phyloP scores from a whole-genome alignment of 2,888 invertebrate genomes.

The Tortricodes alternella region DNA sequence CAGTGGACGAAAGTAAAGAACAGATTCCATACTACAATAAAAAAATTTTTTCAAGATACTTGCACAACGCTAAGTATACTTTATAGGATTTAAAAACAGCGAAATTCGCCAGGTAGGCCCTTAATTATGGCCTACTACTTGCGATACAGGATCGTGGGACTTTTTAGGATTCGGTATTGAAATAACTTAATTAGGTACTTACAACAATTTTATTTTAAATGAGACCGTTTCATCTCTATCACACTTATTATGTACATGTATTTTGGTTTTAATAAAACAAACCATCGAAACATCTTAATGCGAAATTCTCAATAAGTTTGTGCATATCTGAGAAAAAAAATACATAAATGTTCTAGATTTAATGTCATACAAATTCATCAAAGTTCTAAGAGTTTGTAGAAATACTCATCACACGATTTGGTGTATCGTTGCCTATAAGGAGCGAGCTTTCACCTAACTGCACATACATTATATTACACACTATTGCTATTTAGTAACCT shows the following conservation, averaged over 20 bases:
- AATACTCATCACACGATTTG: slow-evolving; percentile 66
- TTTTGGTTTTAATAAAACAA: slow-evolving; percentile 81
- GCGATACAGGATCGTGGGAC: background rate
- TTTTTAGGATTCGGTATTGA: slow-evolving; percentile 18
- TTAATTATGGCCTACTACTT: background rate
- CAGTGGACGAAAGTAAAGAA: too few species aligned
- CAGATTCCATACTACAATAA: too few species aligned
- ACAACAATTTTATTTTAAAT: slow-evolving; percentile 82
- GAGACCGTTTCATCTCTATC: slow-evolving; percentile 82
- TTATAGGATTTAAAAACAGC: too few species aligned
- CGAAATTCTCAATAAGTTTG: slow-evolving; percentile 77
- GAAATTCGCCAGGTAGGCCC: background rate
- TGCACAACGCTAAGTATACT: too few species aligned
- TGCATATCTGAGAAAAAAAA: slow-evolving; percentile 75
- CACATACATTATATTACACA: slow-evolving; percentile 50
- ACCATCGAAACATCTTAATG: slow-evolving; percentile 74
- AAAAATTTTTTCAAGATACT: too few species aligned
- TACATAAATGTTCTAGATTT: slow-evolving; percentile 64
- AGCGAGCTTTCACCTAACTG: slow-evolving; percentile 47
- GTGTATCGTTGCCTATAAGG: slow-evolving; percentile 59
- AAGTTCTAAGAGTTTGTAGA: slow-evolving; percentile 61
- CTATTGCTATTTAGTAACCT: slow-evolving; percentile 53
- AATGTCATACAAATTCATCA: slow-evolving; percentile 71
- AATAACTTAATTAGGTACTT: slow-evolving; percentile 57
- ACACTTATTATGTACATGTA: slow-evolving; percentile 78